phyloP scores from a whole-genome alignment of 2,888 invertebrate species.

The Notocelia uddmanniana region DNA sequence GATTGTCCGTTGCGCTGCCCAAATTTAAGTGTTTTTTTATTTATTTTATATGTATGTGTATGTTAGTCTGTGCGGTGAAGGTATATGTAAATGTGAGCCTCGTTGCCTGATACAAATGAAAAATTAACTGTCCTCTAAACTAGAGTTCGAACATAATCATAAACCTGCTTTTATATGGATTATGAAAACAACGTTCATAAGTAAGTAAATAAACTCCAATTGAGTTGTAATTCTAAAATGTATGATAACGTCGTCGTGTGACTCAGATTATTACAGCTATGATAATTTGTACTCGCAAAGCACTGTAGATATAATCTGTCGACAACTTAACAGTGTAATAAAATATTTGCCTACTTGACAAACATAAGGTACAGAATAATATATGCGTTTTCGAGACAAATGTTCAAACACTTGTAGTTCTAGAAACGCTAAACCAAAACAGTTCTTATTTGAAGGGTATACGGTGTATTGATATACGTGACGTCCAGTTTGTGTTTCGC shows the following conservation, averaged over 20 bases:
- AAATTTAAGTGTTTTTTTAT: too few relatives aligned
- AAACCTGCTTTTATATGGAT: neutral
- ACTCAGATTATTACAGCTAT: slow-evolving; percentile 54
- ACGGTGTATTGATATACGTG: slow-evolving; percentile 8
- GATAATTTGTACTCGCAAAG: slow-evolving; percentile 57
- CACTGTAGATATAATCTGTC: slow-evolving; percentile 66
- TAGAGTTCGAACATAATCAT: neutral
- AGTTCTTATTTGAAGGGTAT: neutral
- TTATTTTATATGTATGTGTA: too few relatives aligned
- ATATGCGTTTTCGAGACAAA: slow-evolving; percentile 70
- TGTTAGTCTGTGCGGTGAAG: too few relatives aligned
- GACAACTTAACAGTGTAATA: slow-evolving; percentile 55
- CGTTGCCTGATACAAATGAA: too few relatives aligned
- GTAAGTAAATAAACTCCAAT: slow-evolving; percentile 16
- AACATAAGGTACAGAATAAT: slow-evolving; percentile 61
- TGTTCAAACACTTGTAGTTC: slow-evolving; percentile 61
- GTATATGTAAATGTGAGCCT: too few relatives aligned
- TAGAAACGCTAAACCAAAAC: slow-evolving; percentile 10
- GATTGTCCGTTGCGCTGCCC: too few relatives aligned
- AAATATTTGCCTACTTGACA: slow-evolving; percentile 67
- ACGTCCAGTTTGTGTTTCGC: slow-evolving; percentile 37
- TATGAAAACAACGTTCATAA: neutral
- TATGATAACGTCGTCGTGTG: slow-evolving; percentile 23
- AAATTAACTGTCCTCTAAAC: neutral
- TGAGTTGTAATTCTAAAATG: slow-evolving; percentile 34